A percentile compares a stretch with the other conserved stretches of the same genome.
Evolutionary conservation across 2,888 invertebrate genomes (phyloP).

Genomic region (Salticus scenicus): DNA sequence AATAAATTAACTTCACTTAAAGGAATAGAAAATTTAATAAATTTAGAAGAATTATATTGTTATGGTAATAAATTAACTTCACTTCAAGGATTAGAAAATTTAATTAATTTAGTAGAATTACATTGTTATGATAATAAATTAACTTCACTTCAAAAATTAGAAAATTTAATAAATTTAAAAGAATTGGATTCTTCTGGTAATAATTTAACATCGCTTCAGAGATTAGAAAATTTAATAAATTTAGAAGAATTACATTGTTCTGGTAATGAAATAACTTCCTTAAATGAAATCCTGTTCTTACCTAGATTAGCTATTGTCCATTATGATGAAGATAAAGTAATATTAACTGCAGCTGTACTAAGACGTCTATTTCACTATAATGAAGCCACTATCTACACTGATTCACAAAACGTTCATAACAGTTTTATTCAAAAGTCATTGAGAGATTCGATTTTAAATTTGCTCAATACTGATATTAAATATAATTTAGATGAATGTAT

Average conservation of each 20-base stretch:
- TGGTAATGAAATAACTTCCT: background rate
- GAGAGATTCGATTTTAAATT: background rate
- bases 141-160: background rate
- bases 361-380: background rate
- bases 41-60: too few species aligned
- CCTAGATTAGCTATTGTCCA: background rate
- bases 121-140: background rate
- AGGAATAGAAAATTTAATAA: too few species aligned
- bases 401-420: background rate
- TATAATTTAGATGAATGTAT: background rate
- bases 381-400: background rate
- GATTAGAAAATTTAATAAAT: background rate
- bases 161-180: conserved; percentile 19
- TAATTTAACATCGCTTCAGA: background rate
- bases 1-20: too few species aligned
- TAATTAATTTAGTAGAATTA: background rate
- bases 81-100: background rate
- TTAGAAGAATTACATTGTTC: background rate
- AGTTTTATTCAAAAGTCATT: background rate
- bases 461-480: background rate
- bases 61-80: conserved; percentile 8
- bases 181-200: background rate
- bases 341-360: background rate
- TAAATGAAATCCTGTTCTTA: background rate
- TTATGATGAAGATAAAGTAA: background rate